phyloP scores from a whole-genome alignment of 1,140 invertebrate genomes.

The Camponotus floridanus region DNA sequence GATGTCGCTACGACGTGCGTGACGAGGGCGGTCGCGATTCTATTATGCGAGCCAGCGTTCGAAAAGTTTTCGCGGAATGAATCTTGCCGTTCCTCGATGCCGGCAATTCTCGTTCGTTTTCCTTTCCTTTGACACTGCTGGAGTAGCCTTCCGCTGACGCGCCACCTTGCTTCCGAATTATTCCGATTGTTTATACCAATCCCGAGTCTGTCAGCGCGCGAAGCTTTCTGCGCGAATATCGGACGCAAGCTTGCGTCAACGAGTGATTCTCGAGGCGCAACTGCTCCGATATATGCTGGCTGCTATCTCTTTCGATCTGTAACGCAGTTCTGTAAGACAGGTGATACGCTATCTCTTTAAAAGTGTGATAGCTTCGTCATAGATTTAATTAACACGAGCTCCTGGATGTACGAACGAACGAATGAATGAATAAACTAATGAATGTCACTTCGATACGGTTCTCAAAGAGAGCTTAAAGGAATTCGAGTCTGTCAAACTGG shows the following conservation, averaged over 20 bases:
- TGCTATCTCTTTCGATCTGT: slow-evolving; percentile 15
- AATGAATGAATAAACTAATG: not conserved
- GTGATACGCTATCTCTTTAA: slow-evolving; percentile 4
- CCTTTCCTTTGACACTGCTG: slow-evolving; percentile 10
- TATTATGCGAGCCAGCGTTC: slow-evolving; percentile 56
- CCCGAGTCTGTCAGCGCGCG: not conserved
- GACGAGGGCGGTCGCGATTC: slow-evolving; percentile 43
- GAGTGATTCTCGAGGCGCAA: not conserved
- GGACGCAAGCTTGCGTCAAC: not conserved
- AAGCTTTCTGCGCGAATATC: not conserved
- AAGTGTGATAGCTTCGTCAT: not conserved
- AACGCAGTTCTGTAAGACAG: slow-evolving; percentile 29
- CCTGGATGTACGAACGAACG: not conserved
- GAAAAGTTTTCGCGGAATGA: slow-evolving; percentile 52
- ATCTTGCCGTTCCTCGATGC: slow-evolving; percentile 24
- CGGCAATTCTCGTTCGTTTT: slow-evolving; percentile 2
- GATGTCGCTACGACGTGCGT: slow-evolving; percentile 64
- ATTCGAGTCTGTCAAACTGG: not conserved
- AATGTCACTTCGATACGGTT: not conserved
- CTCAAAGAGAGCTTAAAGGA: not conserved
- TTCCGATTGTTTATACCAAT: not conserved
- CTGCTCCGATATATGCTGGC: not conserved
- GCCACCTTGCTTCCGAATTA: not conserved
- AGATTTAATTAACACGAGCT: not conserved
- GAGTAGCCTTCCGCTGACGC: not conserved